A percentile compares a stretch with the other conserved stretches of the same genome.
Conservation (phyloP, 1,140 invertebrate genomes). For the Megalopta genalis region DNA sequence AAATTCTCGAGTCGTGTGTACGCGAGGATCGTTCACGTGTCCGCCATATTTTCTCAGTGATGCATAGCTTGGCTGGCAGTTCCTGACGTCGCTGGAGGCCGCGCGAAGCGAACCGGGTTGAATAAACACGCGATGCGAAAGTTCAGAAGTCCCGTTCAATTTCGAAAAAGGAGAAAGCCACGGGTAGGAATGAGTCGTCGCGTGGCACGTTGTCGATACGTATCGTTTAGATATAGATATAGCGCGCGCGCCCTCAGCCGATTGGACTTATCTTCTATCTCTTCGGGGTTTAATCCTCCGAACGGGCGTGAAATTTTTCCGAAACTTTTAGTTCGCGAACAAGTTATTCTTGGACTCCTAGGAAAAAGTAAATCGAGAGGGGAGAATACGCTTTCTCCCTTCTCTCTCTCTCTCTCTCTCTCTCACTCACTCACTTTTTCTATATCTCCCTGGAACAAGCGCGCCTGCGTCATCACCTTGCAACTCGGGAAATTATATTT, state of each 20-base stretch:
- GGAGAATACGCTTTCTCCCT: neutral
- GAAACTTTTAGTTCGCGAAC: slow-evolving; percentile 15
- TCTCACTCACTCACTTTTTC: too few species aligned
- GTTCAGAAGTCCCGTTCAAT: slow-evolving; percentile 25
- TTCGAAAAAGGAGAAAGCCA: slow-evolving; percentile 7
- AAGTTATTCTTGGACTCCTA: neutral
- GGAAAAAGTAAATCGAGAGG: slow-evolving; percentile 6
- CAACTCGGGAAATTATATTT: slow-evolving; percentile 22
- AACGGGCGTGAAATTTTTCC: slow-evolving; percentile 11
- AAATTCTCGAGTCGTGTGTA: neutral
- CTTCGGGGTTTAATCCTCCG: slow-evolving; percentile 5
- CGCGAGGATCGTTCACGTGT: slow-evolving; percentile 1
- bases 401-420: too few species aligned
- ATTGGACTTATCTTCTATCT: slow-evolving; percentile 16
- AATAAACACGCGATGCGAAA: slow-evolving; percentile 38
- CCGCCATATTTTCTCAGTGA: slow-evolving; percentile 27
- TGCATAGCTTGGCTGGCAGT: slow-evolving; percentile 14
- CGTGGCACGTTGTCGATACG: slow-evolving; percentile 29
- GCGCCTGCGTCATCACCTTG: too few species aligned
- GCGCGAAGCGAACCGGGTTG: slow-evolving; percentile 7
- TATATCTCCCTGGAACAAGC: too few species aligned
- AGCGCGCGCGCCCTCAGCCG: neutral
- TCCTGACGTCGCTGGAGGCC: slow-evolving; percentile 16
- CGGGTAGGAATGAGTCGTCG: neutral
- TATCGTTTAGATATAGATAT: slow-evolving; percentile 12